Base-by-base conservation (phyloP, 1,140 invertebrate species). In the Nephila pilipes region DNA sequence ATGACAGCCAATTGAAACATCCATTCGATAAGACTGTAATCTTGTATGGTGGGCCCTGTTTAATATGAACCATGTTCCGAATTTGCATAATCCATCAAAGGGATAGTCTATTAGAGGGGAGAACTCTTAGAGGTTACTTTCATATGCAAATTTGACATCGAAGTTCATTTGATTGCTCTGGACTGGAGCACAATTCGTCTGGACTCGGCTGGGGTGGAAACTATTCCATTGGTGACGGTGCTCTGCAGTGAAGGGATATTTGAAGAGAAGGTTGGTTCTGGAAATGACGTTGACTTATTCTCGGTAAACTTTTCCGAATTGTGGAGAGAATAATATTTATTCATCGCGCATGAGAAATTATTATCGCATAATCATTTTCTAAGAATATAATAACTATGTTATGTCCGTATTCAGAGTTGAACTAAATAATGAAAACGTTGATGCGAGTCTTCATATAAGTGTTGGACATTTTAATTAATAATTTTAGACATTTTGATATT, bases 21-120 rank as follows among this genome's bases (percentile, higher is more conserved):
- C 65, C 65, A 75, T 75, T 75, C 65, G 65, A 75, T 75, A 75
- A 75, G 65, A 75, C 65, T 32, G 25, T 75, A 75, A 75, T 75
- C 65, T 75, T 75, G 65, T 75, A 29, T 29, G 25, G 29, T 75
- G 65, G 65, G 18, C 65, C 65, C 29, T 75, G 32, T 29, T 75
- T 75, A 75, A 55, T 81, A 54, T 55, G 80, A 81, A 55, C 46
- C 80, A 29, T 58, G 83, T 58, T 57, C n/a, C 38, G 1, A 60
- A 85, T 85, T 29, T 85, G 54, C 83, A 85, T 85, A 85, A 85
- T 85, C 54, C 83, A 85, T 85, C 83, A 85, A 57, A 85, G 83
- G 29, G 55, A 29, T 12, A 25, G 63, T 25, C 63, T 69, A 32
- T 69, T 69, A 75, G 29, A 14, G 29, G 25, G 60, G 57, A 85